Evolutionary conservation across 2,113 vertebrate genomes (phyloP).

Genomic region (Pagrus major): DNA sequence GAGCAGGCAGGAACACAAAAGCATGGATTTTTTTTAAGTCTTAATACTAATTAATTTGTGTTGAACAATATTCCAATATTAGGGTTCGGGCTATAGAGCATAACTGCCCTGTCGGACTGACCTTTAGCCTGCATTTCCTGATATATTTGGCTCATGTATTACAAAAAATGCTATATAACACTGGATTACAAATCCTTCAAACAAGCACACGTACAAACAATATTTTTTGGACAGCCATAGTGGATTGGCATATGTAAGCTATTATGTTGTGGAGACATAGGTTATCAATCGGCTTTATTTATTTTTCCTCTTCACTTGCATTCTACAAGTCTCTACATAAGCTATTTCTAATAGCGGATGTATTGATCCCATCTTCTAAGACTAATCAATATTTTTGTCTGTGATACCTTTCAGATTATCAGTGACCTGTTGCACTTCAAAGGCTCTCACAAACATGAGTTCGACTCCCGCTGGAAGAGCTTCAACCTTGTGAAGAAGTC

Average conservation of each 20-base stretch:
- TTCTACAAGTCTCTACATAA: background rate
- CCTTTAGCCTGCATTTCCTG: background rate
- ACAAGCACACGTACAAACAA: background rate
- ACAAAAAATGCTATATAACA: background rate
- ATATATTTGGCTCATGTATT: background rate
- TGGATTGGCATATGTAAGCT: background rate
- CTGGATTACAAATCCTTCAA: background rate
- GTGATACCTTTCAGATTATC: constrained; percentile 88
- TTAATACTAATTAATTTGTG: background rate
- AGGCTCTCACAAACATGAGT: constrained; percentile 97
- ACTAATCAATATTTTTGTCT: constrained; percentile 27
- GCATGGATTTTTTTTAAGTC: background rate
- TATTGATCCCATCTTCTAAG: background rate
- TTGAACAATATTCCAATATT: background rate
- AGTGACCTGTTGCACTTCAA: constrained; percentile 95
- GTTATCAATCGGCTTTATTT: background rate
- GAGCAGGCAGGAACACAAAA: constrained; percentile 25
- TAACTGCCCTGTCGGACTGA: background rate
- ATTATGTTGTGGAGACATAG: background rate
- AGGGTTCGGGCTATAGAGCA: background rate
- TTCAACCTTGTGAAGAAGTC: constrained; percentile 98
- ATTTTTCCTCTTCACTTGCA: background rate
- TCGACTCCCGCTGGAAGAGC: constrained; percentile 98
- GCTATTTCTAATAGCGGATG: background rate
- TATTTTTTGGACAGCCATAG: background rate